Conservation (phyloP, 2,797 vertebrate genomes). For the Uromys caudimaculatus region DNA sequence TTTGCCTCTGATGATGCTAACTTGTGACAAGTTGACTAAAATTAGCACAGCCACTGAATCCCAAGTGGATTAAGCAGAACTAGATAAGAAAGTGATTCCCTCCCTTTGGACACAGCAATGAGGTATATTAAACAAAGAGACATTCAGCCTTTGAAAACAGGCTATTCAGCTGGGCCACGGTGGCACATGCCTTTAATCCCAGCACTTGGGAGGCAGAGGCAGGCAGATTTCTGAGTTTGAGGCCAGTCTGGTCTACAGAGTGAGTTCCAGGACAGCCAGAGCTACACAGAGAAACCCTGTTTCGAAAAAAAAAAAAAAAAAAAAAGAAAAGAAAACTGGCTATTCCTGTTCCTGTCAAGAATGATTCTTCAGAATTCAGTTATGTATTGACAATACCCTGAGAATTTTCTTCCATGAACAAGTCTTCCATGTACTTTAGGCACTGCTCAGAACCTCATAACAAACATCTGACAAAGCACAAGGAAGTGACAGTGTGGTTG, state of each 20-base stretch:
- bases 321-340: too few relatives aligned
- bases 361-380: background rate
- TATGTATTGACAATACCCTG: background rate
- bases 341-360: background rate
- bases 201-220: too few relatives aligned
- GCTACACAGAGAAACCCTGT: too few relatives aligned
- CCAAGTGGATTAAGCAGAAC: rapidly evolving
- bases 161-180: rapidly evolving
- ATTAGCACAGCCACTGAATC: background rate
- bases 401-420: background rate
- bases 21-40: background rate
- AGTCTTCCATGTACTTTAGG: background rate
- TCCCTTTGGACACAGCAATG: background rate
- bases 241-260: too few relatives aligned
- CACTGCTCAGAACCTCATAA: background rate
- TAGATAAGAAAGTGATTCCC: rapidly evolving
- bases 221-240: too few relatives aligned
- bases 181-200: too few relatives aligned
- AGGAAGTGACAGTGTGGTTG: background rate
- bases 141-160: background rate
- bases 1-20: background rate
- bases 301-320: too few relatives aligned
- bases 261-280: too few relatives aligned
- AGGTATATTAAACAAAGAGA: background rate
- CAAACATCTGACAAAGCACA: background rate